Base-by-base conservation (phyloP, 2,113 vertebrate species). In the Psilopsiagon aymara region DNA sequence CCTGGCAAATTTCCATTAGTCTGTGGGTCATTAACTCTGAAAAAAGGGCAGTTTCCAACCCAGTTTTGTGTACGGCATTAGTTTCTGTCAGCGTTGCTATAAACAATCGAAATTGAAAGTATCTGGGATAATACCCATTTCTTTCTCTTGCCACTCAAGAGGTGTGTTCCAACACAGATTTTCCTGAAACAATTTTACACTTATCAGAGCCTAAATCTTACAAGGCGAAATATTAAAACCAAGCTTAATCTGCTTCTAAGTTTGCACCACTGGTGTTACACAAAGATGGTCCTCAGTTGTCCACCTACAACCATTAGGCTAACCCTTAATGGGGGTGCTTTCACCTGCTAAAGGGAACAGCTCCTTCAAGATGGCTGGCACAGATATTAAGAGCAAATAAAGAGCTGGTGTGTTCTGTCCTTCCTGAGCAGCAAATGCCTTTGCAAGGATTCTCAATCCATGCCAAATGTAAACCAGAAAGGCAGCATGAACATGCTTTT, bases 61-160 rank as follows among this genome's bases (percentile, higher is more conserved):
- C 81, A 92, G 91, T 95, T 97, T 89, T 95, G 92, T 92, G 91
- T 82, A 60, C 62, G 92, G 81, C 79, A 81, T 91, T 94, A 89
- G 74, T 93, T 96, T 96, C 86, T 91, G 81, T 95, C 86, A 77
- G 81, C n/a, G 77, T 94, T 97, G 95, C 96, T 96, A 97, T 96
- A 96, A 95, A 96, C 95, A 96, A 94, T 92, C 20, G 43, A 94
- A 96, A 96, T 67, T 82, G 92, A 94, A 96, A 97, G 92, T 97
- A 90, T 97, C 44, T 92, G 86, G 81, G 95, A 95, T 82, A 91
- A 96, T 76, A 85, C 70, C 81, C 69, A 69, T 64, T 95, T 95
- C 71, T 93, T 96, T 93, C 86, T 93, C n/a, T 35, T 71, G 81
- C 83, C 81, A 94, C 89, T 96, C 91, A 87, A 87, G 83, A 85